Conservation (phyloP, 1,140 invertebrate species). For the Plutomurus gul region DNA sequence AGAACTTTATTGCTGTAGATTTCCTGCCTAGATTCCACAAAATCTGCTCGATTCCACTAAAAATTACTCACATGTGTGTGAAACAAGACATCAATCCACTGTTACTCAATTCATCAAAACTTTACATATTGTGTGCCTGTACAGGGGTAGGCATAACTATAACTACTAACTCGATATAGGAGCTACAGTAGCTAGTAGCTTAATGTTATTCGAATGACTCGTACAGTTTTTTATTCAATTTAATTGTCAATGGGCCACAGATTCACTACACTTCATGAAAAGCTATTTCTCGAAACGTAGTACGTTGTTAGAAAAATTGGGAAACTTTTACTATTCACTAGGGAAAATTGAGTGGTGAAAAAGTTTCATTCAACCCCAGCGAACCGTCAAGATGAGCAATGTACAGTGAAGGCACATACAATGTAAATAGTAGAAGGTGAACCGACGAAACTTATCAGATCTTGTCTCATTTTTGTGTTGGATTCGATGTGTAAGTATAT, state of each 20-base stretch:
- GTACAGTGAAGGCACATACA: neutral
- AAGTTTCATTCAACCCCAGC: neutral
- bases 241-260: too few species aligned
- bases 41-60: neutral
- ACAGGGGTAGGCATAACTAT: too few species aligned
- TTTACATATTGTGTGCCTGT: too few species aligned
- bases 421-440: neutral
- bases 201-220: too few species aligned
- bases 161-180: too few species aligned
- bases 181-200: too few species aligned
- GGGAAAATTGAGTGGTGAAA: neutral
- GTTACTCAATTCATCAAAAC: too few species aligned
- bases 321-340: neutral
- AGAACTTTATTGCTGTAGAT: neutral
- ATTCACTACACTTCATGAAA: too few species aligned
- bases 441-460: neutral
- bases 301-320: neutral
- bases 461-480: neutral
- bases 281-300: too few species aligned
- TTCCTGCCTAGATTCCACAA: neutral
- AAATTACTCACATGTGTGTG: neutral
- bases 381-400: conserved; percentile 3
- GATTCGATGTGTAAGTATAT: neutral
- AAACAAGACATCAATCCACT: too few species aligned
- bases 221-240: too few species aligned